Conservation (phyloP, 2,113 vertebrate genomes). For the Chaetura pelagica region DNA sequence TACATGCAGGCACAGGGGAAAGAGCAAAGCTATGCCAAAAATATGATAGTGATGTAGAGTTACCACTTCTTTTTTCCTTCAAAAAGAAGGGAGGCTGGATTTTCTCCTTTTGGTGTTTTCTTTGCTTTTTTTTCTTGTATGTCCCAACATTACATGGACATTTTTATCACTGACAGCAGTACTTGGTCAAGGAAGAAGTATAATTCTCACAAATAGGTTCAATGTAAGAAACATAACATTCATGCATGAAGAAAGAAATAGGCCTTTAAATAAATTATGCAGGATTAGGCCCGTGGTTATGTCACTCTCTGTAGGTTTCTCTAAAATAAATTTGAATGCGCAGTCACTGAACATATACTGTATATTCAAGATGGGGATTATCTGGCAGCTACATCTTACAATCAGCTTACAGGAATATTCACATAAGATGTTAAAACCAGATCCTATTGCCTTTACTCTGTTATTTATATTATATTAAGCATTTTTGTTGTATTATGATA, state of each 20-base stretch:
- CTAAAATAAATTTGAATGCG: background rate
- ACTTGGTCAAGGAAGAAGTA: background rate
- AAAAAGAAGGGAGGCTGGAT: background rate
- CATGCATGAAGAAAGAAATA: background rate
- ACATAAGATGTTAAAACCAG: background rate
- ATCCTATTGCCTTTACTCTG: background rate
- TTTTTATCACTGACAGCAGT: background rate
- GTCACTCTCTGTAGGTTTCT: background rate
- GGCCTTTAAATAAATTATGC: background rate
- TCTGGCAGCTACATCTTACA: background rate
- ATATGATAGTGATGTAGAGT: background rate
- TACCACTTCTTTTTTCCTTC: background rate
- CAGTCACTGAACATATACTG: background rate
- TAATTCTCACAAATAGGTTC: background rate
- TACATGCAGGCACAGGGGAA: background rate
- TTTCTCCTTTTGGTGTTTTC: background rate
- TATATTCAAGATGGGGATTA: background rate
- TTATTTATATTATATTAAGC: background rate
- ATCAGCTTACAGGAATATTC: background rate
- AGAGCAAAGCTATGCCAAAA: background rate
- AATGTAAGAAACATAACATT: background rate
- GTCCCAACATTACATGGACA: background rate
- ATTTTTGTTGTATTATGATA: background rate
- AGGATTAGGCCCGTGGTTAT: background rate
- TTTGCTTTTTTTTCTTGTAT: background rate